Evolutionary conservation across 2,888 invertebrate genomes (phyloP), one percentile per base, ranked within the genome.

Genomic region (Glyphotaelius pellucidus): DNA sequence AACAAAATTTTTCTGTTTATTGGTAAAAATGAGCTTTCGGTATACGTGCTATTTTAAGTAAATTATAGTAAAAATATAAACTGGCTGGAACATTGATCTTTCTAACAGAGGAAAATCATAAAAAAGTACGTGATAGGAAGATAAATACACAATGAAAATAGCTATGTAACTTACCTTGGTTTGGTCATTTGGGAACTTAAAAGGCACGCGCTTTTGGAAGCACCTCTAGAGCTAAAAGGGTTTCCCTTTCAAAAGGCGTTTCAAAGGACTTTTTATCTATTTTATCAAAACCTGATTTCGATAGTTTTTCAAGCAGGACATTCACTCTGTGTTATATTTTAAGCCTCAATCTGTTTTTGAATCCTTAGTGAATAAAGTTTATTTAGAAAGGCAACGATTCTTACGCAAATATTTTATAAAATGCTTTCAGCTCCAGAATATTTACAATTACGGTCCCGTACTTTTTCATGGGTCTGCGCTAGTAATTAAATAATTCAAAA

Each of bases 181-280:
- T 9, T 9, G n/a, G 67, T 67, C 67, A 67, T 67, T 67, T 32
- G 81, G 81, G 15, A 30, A 32, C 32, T 81, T 32, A 32, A 32
- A 81, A 81, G 81, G 14, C 31, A 81, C 31, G 81, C 19, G 81
- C 81, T 31, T 81, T 81, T 31, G 81, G 14, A 81, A 81, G 81
- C 15, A 32, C 19, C 32, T 32, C 19, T 31, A 32, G 15, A 19
- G 15, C 30, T 32, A 81, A 81, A 81, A 81, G 81, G 31, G 81
- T 67, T 67, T 25, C 81, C 81, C 31, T 81, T 81, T 81, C 32
- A 81, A 1, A 81, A 32, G 19, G 31, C 81, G 32, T 81, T 81
- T 81, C 81, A 81, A 81, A 32, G 81, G 32, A 81, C 19, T 81
- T 81, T 81, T 14, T 19, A 30, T 14, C 30, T 30, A 30, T 81